Evolutionary conservation across 2,888 invertebrate genomes (phyloP).

Genomic region (Parnassius mnemosyne): DNA sequence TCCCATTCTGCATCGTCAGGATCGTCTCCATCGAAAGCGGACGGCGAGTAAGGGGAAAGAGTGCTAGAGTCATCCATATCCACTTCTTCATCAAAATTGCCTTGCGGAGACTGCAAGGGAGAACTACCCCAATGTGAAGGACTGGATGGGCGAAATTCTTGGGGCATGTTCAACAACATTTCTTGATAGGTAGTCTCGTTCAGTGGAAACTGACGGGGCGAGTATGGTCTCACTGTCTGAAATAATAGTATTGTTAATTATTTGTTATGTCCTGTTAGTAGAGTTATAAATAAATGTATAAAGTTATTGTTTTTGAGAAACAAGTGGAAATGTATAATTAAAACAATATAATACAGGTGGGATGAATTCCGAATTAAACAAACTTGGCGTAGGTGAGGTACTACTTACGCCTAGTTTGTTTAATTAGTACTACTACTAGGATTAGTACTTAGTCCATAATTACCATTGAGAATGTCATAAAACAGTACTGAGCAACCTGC

Average conservation of each 20-base stretch:
- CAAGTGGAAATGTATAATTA: no score
- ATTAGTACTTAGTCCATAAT: no score
- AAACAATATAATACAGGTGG: no score
- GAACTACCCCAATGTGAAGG: constrained; percentile 32
- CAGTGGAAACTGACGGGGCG: constrained; percentile 87
- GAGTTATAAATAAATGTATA: background rate
- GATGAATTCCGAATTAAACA: no score
- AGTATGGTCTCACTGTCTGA: constrained; percentile 86
- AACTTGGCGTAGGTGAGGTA: no score
- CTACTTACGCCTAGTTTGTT: no score
- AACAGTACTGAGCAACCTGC: no score
- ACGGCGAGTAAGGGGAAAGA: constrained; percentile 53
- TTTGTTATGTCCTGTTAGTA: constrained; percentile 33
- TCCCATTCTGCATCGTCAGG: constrained; percentile 94
- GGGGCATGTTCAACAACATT: constrained; percentile 86
- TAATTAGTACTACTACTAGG: no score
- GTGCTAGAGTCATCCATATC: constrained; percentile 43
- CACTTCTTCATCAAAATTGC: constrained; percentile 30
- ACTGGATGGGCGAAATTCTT: constrained; percentile 71
- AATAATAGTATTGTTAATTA: constrained; percentile 42
- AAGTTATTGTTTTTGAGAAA: background rate
- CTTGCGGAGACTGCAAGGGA: constrained; percentile 21
- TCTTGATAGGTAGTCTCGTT: constrained; percentile 84
- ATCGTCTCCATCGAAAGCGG: constrained; percentile 86
- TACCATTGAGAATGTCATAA: no score